Evolutionary conservation across 2,113 vertebrate species (phyloP).

Genomic region (Xyliphius kryptos): DNA sequence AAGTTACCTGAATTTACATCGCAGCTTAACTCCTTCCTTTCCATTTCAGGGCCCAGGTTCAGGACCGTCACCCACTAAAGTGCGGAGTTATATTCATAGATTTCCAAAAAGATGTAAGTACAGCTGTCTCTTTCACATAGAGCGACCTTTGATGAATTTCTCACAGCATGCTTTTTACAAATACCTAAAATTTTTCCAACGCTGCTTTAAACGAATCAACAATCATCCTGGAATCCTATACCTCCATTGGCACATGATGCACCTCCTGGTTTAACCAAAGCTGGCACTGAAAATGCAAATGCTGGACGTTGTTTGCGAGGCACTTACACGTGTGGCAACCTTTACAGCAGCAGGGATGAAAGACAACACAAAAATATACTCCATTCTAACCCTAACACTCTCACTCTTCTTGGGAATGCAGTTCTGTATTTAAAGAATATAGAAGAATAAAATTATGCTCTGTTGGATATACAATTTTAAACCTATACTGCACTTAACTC

Average conservation of each 20-base stretch:
- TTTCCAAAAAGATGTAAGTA: slow-evolving; percentile 28
- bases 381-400: too few species aligned
- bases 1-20: not conserved
- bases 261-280: not conserved
- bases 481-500: too few species aligned
- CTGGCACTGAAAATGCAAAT: not conserved
- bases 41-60: slow-evolving; percentile 7
- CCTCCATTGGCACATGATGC: slow-evolving; percentile 3
- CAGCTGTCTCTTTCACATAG: not conserved
- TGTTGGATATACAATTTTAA: too few species aligned
- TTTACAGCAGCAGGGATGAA: too few species aligned
- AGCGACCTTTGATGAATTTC: not conserved
- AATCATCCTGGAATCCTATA: slow-evolving; percentile 4
- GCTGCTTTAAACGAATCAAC: not conserved
- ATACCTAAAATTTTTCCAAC: slow-evolving; percentile 17
- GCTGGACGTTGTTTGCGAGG: too few species aligned
- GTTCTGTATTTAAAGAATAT: too few species aligned
- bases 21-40: not conserved
- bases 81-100: not conserved
- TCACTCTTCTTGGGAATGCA: too few species aligned
- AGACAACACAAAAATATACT: too few species aligned
- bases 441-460: too few species aligned
- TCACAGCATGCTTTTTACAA: slow-evolving; percentile 13
- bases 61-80: slow-evolving; percentile 3
- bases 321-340: too few species aligned